These are phyloP conservation scores for Netelia inedita DNA, from an alignment of 2,888 invertebrate genomes.

Conservation along the genomic window DNA sequence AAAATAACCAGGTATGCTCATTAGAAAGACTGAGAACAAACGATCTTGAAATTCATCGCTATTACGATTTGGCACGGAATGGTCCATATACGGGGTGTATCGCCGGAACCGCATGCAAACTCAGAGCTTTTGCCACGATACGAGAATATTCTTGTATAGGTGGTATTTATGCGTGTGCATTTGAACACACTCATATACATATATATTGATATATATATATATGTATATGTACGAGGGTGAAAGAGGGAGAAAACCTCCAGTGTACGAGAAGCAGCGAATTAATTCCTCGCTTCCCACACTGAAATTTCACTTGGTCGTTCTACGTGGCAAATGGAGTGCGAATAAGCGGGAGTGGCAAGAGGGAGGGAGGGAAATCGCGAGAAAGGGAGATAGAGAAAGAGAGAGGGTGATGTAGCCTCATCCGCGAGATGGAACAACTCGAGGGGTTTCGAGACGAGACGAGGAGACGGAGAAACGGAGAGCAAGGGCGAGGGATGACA, in stretches of 20 bases:
- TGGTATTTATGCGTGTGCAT: neutral
- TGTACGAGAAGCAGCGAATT: slow-evolving; percentile 44
- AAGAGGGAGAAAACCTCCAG: slow-evolving; percentile 16
- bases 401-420: slow-evolving; percentile 30
- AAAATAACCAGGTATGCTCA: too few species aligned
- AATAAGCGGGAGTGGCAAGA: slow-evolving; percentile 36
- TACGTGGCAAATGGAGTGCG: slow-evolving; percentile 61
- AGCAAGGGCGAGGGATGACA: neutral
- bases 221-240: slow-evolving; percentile 1
- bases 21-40: too few species aligned
- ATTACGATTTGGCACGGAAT: neutral
- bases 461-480: slow-evolving; percentile 17
- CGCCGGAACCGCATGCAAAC: neutral
- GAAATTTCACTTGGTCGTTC: slow-evolving; percentile 58
- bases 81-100: neutral
- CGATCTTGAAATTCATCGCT: neutral
- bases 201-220: neutral
- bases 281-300: slow-evolving; percentile 53
- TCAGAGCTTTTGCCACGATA: slow-evolving; percentile 31
- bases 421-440: slow-evolving; percentile 22
- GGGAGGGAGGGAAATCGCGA: neutral
- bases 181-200: neutral
- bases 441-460: slow-evolving; percentile 25
- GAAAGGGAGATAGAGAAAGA: neutral
- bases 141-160: slow-evolving; percentile 1